A percentile compares a stretch with the other conserved stretches of the same genome.
Evolutionary conservation across 2,888 invertebrate species (phyloP).

Genomic region (Poecilus cupreus): DNA sequence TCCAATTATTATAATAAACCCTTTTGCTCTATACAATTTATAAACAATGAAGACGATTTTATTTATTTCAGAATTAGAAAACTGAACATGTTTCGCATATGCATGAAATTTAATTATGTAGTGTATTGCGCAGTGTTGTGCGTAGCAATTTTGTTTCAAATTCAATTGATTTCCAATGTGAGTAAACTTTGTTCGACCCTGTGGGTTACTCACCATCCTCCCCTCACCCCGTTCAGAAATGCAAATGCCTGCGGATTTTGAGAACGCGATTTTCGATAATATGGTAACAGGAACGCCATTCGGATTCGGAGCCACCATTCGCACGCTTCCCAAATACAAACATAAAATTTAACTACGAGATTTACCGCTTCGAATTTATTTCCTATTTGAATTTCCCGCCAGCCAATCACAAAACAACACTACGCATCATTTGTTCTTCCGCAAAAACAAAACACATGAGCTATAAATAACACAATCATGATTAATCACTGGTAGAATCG

Average conservation of each 20-base stretch:
- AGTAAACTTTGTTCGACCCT: too few species aligned
- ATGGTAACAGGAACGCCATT: not conserved
- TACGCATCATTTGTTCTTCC: not conserved
- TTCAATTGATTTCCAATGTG: too few species aligned
- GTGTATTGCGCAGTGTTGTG: too few species aligned
- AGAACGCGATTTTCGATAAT: slow-evolving; percentile 33
- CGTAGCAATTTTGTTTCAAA: too few species aligned
- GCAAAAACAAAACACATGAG: not conserved
- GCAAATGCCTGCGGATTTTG: not conserved
- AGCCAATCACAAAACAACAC: slow-evolving; percentile 10
- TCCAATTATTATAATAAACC: too few species aligned
- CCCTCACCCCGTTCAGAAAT: not conserved
- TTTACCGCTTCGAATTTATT: slow-evolving; percentile 19
- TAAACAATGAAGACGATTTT: too few species aligned
- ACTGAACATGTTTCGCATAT: too few species aligned
- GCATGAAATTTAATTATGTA: too few species aligned
- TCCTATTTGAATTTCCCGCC: not conserved
- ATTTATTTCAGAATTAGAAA: too few species aligned
- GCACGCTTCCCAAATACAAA: slow-evolving; percentile 34
- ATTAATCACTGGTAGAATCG: not conserved
- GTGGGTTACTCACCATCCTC: too few species aligned
- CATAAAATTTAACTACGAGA: slow-evolving; percentile 39
- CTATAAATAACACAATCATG: not conserved
- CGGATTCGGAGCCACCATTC: not conserved
- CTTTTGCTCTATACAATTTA: too few species aligned